These are phyloP conservation scores for Drosophila vallismaia DNA, from an alignment of 2,888 invertebrate species.

Conservation along the genomic window DNA sequence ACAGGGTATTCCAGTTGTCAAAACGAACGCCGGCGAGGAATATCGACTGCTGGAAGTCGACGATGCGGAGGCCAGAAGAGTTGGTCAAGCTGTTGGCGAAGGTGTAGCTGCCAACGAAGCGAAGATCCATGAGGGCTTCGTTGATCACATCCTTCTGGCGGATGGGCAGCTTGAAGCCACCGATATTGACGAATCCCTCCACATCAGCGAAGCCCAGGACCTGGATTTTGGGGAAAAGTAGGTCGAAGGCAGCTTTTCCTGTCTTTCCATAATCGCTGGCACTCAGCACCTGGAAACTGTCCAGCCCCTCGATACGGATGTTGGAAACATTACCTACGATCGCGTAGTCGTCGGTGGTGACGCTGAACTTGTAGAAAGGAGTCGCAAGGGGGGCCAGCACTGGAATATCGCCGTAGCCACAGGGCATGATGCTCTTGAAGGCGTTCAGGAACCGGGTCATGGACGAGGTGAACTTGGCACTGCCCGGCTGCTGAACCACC, in stretches of 20 bases:
- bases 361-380: constrained; percentile 33
- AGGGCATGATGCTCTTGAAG: constrained; percentile 68
- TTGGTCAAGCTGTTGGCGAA: constrained; percentile 42
- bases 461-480: constrained; percentile 52
- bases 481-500: constrained; percentile 16
- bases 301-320: constrained; percentile 62
- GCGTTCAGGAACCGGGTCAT: constrained; percentile 49
- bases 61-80: constrained; percentile 57
- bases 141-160: constrained; percentile 55
- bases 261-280: constrained; percentile 48
- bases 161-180: constrained; percentile 48
- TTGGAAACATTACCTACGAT: constrained; percentile 67
- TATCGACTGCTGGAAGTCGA: constrained; percentile 56
- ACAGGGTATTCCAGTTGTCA: constrained; percentile 63
- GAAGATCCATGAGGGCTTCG: constrained; percentile 56
- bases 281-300: constrained; percentile 56
- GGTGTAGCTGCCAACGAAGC: constrained; percentile 57
- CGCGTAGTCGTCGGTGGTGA: constrained; percentile 34
- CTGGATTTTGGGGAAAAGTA: constrained; percentile 64
- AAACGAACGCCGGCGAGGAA: constrained; percentile 58
- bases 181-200: constrained; percentile 48
- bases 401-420: constrained; percentile 70
- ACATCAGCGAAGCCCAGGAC: constrained; percentile 56
- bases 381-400: constrained; percentile 59
- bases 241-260: constrained; percentile 58